phyloP scores from a whole-genome alignment of 2,888 invertebrate species.

The Heliconius ismenius region DNA sequence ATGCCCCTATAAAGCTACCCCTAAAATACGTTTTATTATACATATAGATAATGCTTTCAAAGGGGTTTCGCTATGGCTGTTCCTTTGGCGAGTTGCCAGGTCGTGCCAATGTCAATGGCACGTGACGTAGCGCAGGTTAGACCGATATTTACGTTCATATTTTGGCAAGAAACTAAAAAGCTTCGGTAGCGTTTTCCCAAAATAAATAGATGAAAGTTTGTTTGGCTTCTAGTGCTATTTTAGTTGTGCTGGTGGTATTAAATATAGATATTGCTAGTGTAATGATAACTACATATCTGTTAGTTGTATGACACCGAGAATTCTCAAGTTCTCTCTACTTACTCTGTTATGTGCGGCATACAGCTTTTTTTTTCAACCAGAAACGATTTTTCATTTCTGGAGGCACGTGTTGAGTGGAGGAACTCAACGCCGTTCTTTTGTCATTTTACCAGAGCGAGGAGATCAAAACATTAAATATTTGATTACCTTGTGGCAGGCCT shows the following conservation, averaged over 20 bases:
- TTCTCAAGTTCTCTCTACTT: not conserved
- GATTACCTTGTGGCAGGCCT: too few species aligned
- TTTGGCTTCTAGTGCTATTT: not conserved
- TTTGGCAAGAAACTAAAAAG: constrained; percentile 14
- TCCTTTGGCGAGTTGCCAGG: constrained; percentile 53
- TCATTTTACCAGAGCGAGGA: too few species aligned
- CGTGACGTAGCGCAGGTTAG: constrained; percentile 42
- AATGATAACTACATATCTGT: too few species aligned
- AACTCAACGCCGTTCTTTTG: too few species aligned
- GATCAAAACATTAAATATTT: too few species aligned
- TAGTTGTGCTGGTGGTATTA: too few species aligned
- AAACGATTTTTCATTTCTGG: too few species aligned
- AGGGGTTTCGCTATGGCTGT: constrained; percentile 39
- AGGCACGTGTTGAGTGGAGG: too few species aligned
- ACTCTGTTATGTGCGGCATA: too few species aligned
- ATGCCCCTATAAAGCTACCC: constrained; percentile 18
- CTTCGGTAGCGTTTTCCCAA: not conserved
- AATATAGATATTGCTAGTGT: too few species aligned
- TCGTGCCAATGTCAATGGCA: constrained; percentile 72
- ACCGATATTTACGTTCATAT: constrained; percentile 19
- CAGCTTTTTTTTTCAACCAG: too few species aligned
- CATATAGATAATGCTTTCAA: constrained; percentile 7
- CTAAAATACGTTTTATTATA: constrained; percentile 16
- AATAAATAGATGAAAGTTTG: constrained; percentile 10
- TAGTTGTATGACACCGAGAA: not conserved